phyloP scores from a whole-genome alignment of 1,140 invertebrate genomes.

The Nebria ingens region DNA sequence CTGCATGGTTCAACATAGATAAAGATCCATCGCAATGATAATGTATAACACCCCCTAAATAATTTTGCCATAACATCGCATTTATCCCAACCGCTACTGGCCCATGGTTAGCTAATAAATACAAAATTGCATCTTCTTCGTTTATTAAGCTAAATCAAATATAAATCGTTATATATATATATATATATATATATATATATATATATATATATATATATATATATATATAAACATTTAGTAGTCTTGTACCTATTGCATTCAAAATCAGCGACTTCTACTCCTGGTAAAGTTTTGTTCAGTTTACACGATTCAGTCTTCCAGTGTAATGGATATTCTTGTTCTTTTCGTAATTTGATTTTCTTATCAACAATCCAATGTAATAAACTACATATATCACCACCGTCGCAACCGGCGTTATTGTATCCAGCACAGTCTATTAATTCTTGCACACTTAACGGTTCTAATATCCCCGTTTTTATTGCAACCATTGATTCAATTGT shows the following conservation, averaged over 20 bases:
- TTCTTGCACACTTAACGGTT: constrained; percentile 67
- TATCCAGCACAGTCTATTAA: constrained; percentile 70
- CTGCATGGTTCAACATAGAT: constrained; percentile 68
- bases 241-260: constrained; percentile 40
- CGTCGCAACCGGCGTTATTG: constrained; percentile 65
- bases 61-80: constrained; percentile 78
- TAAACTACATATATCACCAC: constrained; percentile 72
- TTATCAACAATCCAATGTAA: constrained; percentile 57
- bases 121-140: constrained; percentile 55
- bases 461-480: constrained; percentile 49
- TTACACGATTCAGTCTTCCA: constrained; percentile 47
- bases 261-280: constrained; percentile 32
- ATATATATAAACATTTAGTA: constrained; percentile 9
- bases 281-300: constrained; percentile 21
- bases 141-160: constrained; percentile 46
- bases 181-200: too few relatives aligned
- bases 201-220: background rate
- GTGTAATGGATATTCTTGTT: constrained; percentile 55
- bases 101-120: constrained; percentile 53
- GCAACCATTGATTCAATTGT: constrained; percentile 69
- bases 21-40: constrained; percentile 59
- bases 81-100: constrained; percentile 73
- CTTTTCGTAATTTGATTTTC: constrained; percentile 44
- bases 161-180: constrained; percentile 14
- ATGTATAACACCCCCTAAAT: constrained; percentile 76